Evolutionary conservation across 2,888 invertebrate species (phyloP).

Genomic region (Dryocosmus kuriphilus): DNA sequence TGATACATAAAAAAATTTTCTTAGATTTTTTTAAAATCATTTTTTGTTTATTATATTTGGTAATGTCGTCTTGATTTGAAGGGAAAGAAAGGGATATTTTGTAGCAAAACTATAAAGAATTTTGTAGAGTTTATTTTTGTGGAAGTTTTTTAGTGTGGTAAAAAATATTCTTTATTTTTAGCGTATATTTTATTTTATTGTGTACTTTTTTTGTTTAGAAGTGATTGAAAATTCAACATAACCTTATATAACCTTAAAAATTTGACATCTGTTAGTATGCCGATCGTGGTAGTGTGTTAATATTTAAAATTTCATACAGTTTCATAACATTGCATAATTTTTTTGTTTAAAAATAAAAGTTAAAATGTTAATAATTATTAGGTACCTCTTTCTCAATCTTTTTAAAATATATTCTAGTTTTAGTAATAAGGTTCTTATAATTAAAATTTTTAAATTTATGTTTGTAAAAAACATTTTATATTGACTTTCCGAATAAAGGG

Average conservation of each 20-base stretch:
- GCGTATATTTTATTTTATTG: not conserved
- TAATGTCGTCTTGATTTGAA: not conserved
- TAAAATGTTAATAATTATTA: too few relatives aligned
- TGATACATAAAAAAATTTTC: not conserved
- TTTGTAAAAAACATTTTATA: too few relatives aligned
- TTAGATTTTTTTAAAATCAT: not conserved
- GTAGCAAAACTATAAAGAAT: not conserved
- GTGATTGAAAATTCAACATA: not conserved
- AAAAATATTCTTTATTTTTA: not conserved
- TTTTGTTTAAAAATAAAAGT: too few relatives aligned
- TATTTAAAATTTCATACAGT: too few relatives aligned
- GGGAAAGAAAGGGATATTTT: not conserved
- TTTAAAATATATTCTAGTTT: too few relatives aligned
- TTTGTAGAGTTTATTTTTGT: not conserved
- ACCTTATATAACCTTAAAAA: constrained; percentile 5
- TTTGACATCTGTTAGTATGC: not conserved
- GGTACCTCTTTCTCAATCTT: too few relatives aligned
- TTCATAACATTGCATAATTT: too few relatives aligned
- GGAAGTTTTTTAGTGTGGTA: not conserved
- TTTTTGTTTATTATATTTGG: not conserved
- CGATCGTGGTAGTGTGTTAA: too few relatives aligned
- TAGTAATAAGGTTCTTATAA: too few relatives aligned
- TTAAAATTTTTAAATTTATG: too few relatives aligned
- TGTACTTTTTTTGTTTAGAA: not conserved
- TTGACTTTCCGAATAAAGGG: too few relatives aligned